These are phyloP conservation scores for Boloria selene DNA, from an alignment of 2,888 invertebrate species.

Conservation along the genomic window DNA sequence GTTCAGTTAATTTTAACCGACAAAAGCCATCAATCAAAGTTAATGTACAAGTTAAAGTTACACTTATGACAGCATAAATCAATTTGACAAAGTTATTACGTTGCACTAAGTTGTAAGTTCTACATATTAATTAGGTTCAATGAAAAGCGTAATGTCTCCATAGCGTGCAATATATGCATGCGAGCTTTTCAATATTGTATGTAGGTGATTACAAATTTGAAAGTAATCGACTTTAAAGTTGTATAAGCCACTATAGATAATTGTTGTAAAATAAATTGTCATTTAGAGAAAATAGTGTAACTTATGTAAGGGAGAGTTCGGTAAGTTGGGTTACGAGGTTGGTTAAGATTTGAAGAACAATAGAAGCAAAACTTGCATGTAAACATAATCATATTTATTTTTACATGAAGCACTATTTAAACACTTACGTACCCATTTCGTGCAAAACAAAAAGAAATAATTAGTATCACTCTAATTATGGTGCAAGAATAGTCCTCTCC, in stretches of 20 bases:
- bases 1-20: background rate
- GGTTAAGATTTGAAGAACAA: no score
- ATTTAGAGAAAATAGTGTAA: background rate
- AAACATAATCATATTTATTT: no score
- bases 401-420: no score
- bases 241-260: conserved; percentile 1
- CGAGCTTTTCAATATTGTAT: conserved; percentile 9
- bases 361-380: no score
- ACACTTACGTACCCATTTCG: no score
- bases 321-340: no score
- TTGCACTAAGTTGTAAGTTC: conserved; percentile 7
- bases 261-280: background rate
- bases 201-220: conserved; percentile 1
- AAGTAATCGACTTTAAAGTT: conserved; percentile 2
- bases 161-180: conserved; percentile 22
- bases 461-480: no score
- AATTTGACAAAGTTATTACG: conserved; percentile 10
- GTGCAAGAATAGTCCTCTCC: no score
- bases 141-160: conserved; percentile 21
- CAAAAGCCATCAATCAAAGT: conserved; percentile 9
- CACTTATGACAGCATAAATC: conserved; percentile 2
- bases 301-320: no score
- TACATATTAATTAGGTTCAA: conserved; percentile 16
- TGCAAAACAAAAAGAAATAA: no score
- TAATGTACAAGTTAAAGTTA: conserved; percentile 1